Conservation (phyloP, 2,888 invertebrate species). For the Lasioglossum vierecki region DNA sequence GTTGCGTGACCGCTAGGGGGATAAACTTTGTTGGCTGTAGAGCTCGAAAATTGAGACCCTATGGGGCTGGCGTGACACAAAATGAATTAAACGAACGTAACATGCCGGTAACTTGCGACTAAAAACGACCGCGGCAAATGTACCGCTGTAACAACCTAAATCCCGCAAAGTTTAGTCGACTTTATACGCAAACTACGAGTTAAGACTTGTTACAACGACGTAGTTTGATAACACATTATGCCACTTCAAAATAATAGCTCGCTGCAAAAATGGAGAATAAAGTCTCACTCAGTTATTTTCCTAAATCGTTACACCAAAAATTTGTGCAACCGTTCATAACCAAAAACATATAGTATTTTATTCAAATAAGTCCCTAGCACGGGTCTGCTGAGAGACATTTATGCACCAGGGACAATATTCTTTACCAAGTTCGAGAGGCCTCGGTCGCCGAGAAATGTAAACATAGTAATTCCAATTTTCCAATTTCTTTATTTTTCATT, state of each 20-base stretch:
- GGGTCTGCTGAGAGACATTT: too few relatives aligned
- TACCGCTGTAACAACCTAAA: not conserved
- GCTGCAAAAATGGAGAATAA: not conserved
- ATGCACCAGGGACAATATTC: too few relatives aligned
- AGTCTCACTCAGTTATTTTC: not conserved
- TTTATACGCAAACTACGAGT: not conserved
- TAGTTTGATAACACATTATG: not conserved
- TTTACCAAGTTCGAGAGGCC: too few relatives aligned
- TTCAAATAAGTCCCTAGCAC: too few relatives aligned
- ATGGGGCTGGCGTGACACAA: not conserved
- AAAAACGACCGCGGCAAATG: not conserved
- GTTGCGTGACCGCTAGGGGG: not conserved
- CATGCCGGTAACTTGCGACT: not conserved
- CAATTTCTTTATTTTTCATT: too few relatives aligned
- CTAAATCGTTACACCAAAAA: not conserved
- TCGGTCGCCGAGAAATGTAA: too few relatives aligned
- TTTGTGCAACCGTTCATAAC: not conserved
- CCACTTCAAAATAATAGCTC: not conserved
- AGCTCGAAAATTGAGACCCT: constrained; percentile 7
- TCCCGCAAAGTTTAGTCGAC: constrained; percentile 1
- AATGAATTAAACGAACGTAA: constrained; percentile 6
- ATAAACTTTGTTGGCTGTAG: constrained; percentile 10
- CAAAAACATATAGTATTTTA: too few relatives aligned
- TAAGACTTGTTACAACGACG: not conserved
- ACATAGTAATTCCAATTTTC: too few relatives aligned